A percentile compares a stretch with the other conserved stretches of the same genome.
Evolutionary conservation across 1,140 invertebrate species (phyloP).

Genomic region (Tetramorium alpestre): DNA sequence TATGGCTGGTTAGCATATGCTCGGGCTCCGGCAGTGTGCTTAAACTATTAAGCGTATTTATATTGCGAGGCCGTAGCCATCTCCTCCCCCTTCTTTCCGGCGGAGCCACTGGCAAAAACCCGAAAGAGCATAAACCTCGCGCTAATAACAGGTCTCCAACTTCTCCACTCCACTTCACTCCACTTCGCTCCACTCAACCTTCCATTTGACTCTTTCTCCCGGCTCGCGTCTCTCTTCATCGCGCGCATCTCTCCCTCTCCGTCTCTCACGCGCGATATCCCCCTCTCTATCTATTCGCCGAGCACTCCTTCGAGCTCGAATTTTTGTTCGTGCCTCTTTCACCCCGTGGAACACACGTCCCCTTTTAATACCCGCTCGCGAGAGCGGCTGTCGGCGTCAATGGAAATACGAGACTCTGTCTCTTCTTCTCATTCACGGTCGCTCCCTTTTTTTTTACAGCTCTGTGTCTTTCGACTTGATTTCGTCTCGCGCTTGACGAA

Average conservation of each 20-base stretch:
- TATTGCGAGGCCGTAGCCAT: constrained; percentile 83
- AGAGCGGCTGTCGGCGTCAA: constrained; percentile 43
- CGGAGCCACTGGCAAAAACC: constrained; percentile 78
- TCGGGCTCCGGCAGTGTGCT: constrained; percentile 81
- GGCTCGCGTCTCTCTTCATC: constrained; percentile 43
- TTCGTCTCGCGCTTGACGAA: not conserved
- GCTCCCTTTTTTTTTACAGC: not conserved
- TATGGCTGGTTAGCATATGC: constrained; percentile 85
- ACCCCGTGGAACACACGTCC: constrained; percentile 33
- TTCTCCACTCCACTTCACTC: constrained; percentile 81
- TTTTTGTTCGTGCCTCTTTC: constrained; percentile 36
- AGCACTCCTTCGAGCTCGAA: constrained; percentile 31
- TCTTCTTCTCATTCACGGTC: constrained; percentile 41
- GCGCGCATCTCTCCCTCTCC: constrained; percentile 25
- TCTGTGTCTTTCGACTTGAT: constrained; percentile 1
- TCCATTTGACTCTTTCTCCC: constrained; percentile 67
- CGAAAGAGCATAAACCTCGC: constrained; percentile 84
- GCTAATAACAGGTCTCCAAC: constrained; percentile 85
- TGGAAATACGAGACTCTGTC: constrained; percentile 22
- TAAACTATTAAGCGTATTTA: constrained; percentile 86
- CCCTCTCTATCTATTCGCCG: constrained; percentile 39
- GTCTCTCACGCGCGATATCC: constrained; percentile 38
- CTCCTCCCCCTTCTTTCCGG: constrained; percentile 64
- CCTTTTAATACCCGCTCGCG: constrained; percentile 57
- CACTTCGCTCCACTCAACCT: constrained; percentile 76